Evolutionary conservation across 2,797 vertebrate genomes (phyloP).

Genomic region (Limosa lapponica): DNA sequence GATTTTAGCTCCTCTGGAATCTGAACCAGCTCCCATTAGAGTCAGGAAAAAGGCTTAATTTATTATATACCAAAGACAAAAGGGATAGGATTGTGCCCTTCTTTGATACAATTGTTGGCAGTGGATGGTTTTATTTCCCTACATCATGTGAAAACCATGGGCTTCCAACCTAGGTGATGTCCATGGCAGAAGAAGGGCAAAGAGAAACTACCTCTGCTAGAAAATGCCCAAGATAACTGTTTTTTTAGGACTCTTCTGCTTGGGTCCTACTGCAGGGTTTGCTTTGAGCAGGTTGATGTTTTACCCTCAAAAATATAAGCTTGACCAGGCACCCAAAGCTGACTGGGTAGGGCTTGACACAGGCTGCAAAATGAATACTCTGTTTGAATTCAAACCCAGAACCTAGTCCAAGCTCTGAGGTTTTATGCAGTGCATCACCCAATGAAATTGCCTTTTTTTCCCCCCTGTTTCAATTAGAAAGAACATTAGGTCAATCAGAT

Average conservation of each 20-base stretch:
- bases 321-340: neutral
- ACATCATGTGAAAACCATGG: neutral
- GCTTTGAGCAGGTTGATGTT: neutral
- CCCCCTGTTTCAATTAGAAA: slow-evolving; percentile 81
- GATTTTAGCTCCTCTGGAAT: neutral
- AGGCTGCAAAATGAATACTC: neutral
- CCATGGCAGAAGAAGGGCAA: neutral
- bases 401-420: neutral
- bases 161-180: neutral
- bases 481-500: slow-evolving; percentile 79
- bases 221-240: neutral
- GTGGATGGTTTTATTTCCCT: neutral
- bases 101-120: neutral
- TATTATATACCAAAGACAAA: neutral
- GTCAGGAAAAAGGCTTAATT: neutral
- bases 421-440: slow-evolving; percentile 32
- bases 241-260: neutral
- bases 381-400: neutral
- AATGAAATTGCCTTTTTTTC: slow-evolving; percentile 67
- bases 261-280: neutral
- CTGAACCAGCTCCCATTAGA: neutral
- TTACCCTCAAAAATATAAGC: neutral
- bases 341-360: neutral
- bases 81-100: neutral
- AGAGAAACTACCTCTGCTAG: neutral